These are phyloP conservation scores for Rostratula benghalensis DNA, from an alignment of 2,113 vertebrate genomes.

Conservation along the genomic window DNA sequence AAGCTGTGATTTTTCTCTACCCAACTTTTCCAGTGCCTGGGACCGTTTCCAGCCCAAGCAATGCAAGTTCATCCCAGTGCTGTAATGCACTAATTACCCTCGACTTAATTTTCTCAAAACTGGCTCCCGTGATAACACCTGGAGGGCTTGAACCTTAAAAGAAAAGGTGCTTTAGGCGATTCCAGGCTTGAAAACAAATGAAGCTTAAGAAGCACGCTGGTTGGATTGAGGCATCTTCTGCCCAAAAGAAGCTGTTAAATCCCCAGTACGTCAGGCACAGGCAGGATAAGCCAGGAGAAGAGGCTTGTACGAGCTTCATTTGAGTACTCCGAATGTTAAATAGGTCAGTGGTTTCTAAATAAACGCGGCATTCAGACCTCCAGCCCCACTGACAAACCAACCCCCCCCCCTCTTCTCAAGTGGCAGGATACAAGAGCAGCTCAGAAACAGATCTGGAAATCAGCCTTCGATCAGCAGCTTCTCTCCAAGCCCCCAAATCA, in stretches of 20 bases:
- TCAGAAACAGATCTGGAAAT: background rate
- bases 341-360: slow-evolving; percentile 26
- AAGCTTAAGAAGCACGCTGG: background rate
- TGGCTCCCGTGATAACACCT: background rate
- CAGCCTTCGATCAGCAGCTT: background rate
- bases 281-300: background rate
- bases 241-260: rapidly evolving
- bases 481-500: background rate
- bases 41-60: background rate
- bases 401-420: background rate
- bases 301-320: background rate
- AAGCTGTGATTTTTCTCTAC: background rate
- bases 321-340: background rate
- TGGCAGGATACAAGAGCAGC: background rate
- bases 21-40: background rate
- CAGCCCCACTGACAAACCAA: background rate
- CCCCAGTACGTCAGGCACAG: background rate
- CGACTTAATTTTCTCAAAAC: background rate
- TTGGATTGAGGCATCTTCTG: background rate
- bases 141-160: background rate
- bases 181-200: background rate
- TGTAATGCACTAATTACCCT: background rate
- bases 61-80: background rate
- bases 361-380: slow-evolving; percentile 21
- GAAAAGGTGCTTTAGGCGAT: background rate